Conservation (phyloP, 2,797 vertebrate genomes). For the Coccyzus lansbergi region DNA sequence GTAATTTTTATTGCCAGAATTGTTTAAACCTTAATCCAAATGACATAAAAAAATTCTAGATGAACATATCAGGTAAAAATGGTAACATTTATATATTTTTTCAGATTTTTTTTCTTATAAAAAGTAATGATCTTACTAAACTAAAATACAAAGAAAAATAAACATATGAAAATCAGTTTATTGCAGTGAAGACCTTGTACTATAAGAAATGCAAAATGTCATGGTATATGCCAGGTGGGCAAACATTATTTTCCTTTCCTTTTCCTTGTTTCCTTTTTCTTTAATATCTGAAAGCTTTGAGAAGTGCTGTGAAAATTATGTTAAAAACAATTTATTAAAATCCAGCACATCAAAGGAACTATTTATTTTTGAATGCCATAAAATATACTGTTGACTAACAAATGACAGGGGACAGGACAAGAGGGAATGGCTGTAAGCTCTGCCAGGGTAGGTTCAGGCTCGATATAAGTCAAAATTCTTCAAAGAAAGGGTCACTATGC, state of each 20-base stretch:
- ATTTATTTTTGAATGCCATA: not conserved
- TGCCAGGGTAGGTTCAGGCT: too few relatives aligned
- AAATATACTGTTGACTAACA: not conserved
- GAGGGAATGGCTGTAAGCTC: too few relatives aligned
- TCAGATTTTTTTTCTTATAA: not conserved
- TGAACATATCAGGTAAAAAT: not conserved
- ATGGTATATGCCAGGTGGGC: not conserved
- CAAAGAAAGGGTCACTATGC: too few relatives aligned
- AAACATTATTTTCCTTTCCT: not conserved
- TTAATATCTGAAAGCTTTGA: not conserved
- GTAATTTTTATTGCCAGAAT: not conserved
- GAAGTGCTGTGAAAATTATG: not conserved
- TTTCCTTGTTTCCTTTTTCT: not conserved
- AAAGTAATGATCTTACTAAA: not conserved
- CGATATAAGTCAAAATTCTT: too few relatives aligned
- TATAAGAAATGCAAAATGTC: not conserved
- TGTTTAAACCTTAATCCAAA: not conserved
- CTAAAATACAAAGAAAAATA: not conserved
- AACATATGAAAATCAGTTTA: not conserved
- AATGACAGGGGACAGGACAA: too few relatives aligned
- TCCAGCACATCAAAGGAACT: not conserved
- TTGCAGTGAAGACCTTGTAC: not conserved
- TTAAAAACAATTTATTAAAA: not conserved
- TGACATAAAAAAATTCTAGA: not conserved
- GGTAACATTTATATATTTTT: not conserved